phyloP scores from a whole-genome alignment of 2,797 vertebrate genomes.

The Sarcoramphus papa region DNA sequence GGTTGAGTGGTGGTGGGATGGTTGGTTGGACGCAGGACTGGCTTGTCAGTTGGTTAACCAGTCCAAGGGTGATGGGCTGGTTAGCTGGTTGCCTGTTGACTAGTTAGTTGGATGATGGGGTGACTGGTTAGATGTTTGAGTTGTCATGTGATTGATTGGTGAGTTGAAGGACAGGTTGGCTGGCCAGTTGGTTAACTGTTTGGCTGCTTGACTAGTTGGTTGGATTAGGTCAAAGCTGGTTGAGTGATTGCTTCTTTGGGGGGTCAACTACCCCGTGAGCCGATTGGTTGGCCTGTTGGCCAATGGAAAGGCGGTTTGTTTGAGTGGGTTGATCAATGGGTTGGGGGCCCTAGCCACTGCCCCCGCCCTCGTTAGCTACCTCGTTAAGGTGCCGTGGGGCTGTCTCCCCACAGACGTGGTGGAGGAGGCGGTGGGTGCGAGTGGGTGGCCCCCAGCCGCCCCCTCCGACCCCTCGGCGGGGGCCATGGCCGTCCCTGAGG shows the following conservation, averaged over 20 bases:
- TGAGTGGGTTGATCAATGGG: neutral
- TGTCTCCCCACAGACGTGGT: constrained; percentile 12
- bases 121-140: neutral
- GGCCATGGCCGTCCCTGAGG: constrained; percentile 4
- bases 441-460: neutral
- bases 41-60: neutral
- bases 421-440: constrained; percentile 30
- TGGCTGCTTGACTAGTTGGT: neutral
- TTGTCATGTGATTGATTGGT: neutral
- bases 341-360: no score
- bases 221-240: neutral
- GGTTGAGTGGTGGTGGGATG: neutral
- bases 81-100: neutral
- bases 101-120: neutral
- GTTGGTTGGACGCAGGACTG: neutral
- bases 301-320: neutral
- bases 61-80: neutral
- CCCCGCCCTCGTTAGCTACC: neutral
- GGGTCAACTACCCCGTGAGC: neutral
- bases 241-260: no score
- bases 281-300: no score
- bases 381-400: neutral
- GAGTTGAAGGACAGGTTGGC: neutral
- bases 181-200: neutral
- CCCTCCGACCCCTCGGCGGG: constrained; percentile 20